These are phyloP conservation scores for Globodera rostochiensis DNA, from an alignment of 1,140 invertebrate species.

Conservation along the genomic window DNA sequence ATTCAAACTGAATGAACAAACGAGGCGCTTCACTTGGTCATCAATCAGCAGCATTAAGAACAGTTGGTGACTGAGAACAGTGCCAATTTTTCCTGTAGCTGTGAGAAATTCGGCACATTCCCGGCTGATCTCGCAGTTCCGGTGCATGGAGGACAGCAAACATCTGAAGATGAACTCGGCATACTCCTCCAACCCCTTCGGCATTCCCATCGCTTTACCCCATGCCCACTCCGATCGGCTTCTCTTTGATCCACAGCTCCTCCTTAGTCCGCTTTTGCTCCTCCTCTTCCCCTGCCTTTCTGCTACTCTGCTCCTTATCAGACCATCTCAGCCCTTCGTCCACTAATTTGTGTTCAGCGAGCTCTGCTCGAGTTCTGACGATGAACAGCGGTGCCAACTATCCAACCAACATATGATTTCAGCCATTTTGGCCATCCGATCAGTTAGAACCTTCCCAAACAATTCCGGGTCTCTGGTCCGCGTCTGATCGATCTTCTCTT, in stretches of 20 bases:
- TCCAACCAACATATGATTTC: neutral
- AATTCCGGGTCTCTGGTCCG: conserved; percentile 10
- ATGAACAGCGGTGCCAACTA: conserved; percentile 21
- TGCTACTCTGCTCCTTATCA: conserved; percentile 30
- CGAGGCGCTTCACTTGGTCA: neutral
- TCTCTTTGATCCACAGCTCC: neutral
- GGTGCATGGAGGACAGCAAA: neutral
- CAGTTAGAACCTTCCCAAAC: conserved; percentile 2
- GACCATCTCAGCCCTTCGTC: conserved; percentile 44
- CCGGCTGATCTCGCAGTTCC: conserved; percentile 6
- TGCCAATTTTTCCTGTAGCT: conserved; percentile 35
- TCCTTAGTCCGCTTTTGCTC: conserved; percentile 26
- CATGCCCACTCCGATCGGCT: neutral
- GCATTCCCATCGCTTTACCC: neutral
- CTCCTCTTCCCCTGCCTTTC: neutral
- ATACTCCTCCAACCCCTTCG: neutral
- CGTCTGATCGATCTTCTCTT: neutral
- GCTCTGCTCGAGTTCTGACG: neutral
- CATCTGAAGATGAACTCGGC: neutral
- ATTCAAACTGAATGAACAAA: neutral
- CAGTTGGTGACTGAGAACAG: conserved; percentile 25
- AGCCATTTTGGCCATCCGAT: conserved; percentile 2
- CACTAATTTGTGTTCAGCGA: conserved; percentile 31
- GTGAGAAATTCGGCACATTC: conserved; percentile 17
- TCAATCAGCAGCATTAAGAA: conserved; percentile 22